A percentile compares a stretch with the other conserved stretches of the same genome.
Evolutionary conservation across 2,797 vertebrate genomes (phyloP).

Genomic region (Esox lucius): DNA sequence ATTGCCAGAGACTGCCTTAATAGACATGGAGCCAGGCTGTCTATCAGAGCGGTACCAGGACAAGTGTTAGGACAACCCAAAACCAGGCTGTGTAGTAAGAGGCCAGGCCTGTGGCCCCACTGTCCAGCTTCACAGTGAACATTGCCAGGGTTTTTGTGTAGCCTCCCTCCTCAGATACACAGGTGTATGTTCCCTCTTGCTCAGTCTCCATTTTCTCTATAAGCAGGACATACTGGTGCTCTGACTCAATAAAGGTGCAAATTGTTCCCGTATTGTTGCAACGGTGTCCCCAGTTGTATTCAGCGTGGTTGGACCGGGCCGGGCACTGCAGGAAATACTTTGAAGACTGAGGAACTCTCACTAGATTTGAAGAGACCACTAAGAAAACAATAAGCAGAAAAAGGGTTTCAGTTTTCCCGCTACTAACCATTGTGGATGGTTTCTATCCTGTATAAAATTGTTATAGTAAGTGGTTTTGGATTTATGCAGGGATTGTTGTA

Average conservation of each 20-base stretch:
- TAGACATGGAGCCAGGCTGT: not conserved
- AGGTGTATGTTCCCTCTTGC: constrained; percentile 52
- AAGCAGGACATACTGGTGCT: constrained; percentile 50
- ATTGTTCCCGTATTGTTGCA: not conserved
- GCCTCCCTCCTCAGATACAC: constrained; percentile 57
- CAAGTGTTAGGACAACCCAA: constrained; percentile 35
- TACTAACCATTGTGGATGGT: not conserved
- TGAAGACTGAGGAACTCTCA: not conserved
- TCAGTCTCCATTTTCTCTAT: constrained; percentile 51
- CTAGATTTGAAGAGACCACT: fast-evolving
- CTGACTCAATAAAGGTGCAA: not conserved
- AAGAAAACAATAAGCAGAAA: not conserved
- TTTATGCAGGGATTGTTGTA: not conserved
- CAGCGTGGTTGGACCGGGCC: constrained; percentile 58
- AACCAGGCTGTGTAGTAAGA: constrained; percentile 18
- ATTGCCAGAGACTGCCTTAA: not conserved
- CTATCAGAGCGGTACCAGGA: constrained; percentile 26
- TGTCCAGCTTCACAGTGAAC: constrained; percentile 28
- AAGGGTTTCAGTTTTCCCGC: fast-evolving
- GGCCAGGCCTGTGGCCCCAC: not conserved
- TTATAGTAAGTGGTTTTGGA: not conserved
- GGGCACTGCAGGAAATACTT: constrained; percentile 61
- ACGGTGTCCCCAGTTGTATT: constrained; percentile 53
- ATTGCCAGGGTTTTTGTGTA: constrained; percentile 17
- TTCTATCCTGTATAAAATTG: not conserved